Base-by-base conservation (phyloP, 1,140 invertebrate species). In the Apis laboriosa region DNA sequence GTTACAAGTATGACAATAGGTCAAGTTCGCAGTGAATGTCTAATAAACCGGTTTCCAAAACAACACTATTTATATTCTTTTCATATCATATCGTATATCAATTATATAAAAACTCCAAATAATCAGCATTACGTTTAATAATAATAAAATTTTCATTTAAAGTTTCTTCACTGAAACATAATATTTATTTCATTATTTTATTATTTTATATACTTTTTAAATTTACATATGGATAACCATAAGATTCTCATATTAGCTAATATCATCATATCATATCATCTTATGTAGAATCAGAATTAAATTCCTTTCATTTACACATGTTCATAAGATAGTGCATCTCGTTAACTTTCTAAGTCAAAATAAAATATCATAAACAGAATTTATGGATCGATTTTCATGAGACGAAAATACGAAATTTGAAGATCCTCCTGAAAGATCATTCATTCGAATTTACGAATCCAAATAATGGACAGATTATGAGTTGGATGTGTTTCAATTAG, bases 1-100 rank as follows among this genome's bases (percentile, higher is more conserved):
- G 63, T 56, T 80, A 53, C 89, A 90, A 90, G 90, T 89, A 74
- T 88, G 81, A 91, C 87, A 90, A 86, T 91, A 66, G 90, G 90
- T 90, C 90, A 91, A 91, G 90, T 91, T 89, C 85, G 90, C 81
- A 86, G 88, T 90, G 88, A 90, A 90, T 76, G 86, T 64, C 88
- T 88, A 56, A 56, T 64, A 66, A 58, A 75, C 56, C 61, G 72
- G 43, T 77, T 77, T 43, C 56, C 53, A 51, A 80, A 79, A 63
- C 55, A 84, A 64, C 66, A 64, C 51, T 58, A 8, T 66, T 77
- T 34, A 55, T 17, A 61, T 19, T n/a, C 61, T 0, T 24, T 51
- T 49, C 15, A 24, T 56, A 49, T 72, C 67, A n/a, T 24, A 1
- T 21, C 15, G 24, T 15, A 53, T 21, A 72, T 84, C 72, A 77